Percentiles rank a stretch among this genome's conserved stretches.
Conservation (phyloP, 2,113 vertebrate genomes). For the Nipponia nippon region DNA sequence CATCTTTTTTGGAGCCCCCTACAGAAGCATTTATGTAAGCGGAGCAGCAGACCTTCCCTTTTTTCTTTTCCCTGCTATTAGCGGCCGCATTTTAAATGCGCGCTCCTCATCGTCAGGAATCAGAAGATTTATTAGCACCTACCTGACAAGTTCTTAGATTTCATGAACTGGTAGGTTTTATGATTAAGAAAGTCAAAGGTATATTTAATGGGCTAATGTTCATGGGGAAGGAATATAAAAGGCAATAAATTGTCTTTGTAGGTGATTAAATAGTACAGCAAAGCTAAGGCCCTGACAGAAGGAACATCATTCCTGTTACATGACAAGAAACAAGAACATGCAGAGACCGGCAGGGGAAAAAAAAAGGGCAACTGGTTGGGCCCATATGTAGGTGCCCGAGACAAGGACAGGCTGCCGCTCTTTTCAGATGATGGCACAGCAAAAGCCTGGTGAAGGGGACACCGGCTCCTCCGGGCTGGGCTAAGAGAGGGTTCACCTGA, state of each 20-base stretch:
- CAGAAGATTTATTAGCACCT: slow-evolving; percentile 64
- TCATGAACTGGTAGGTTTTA: slow-evolving; percentile 75
- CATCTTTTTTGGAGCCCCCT: slow-evolving; percentile 85
- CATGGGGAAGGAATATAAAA: slow-evolving; percentile 61
- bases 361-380: background rate
- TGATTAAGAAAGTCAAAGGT: slow-evolving; percentile 78
- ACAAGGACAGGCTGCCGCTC: background rate
- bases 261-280: slow-evolving; percentile 66
- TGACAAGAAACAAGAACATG: slow-evolving; percentile 54
- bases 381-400: rapidly evolving
- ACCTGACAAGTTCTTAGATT: slow-evolving; percentile 69
- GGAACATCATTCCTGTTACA: slow-evolving; percentile 55
- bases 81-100: slow-evolving; percentile 24
- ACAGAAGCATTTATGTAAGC: slow-evolving; percentile 92
- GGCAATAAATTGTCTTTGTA: slow-evolving; percentile 69
- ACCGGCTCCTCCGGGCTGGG: background rate
- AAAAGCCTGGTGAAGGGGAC: background rate
- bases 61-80: slow-evolving; percentile 5
- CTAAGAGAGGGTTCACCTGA: background rate
- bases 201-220: slow-evolving; percentile 74
- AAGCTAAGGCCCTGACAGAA: slow-evolving; percentile 49
- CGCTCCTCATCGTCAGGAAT: background rate
- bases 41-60: background rate
- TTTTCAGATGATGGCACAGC: background rate
- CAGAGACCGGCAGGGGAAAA: background rate